phyloP scores from a whole-genome alignment of 2,797 vertebrate species.

The Cossypha niveicapilla region DNA sequence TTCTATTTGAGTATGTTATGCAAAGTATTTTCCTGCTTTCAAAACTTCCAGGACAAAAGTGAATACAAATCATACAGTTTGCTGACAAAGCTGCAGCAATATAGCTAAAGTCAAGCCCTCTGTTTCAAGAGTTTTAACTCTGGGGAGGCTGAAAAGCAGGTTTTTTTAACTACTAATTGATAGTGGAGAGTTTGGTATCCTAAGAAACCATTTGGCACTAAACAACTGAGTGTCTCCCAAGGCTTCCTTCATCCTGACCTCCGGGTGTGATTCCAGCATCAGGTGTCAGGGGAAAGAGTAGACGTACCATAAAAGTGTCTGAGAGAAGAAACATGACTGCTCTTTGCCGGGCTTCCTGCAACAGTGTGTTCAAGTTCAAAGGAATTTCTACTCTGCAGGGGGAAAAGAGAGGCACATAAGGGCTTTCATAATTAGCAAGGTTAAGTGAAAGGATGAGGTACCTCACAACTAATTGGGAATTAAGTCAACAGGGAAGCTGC shows the following conservation, averaged over 20 bases:
- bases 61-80: neutral
- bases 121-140: neutral
- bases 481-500: neutral
- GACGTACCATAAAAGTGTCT: neutral
- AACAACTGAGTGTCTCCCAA: neutral
- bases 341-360: neutral
- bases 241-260: neutral
- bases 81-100: neutral
- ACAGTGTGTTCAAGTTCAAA: neutral
- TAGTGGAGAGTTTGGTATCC: neutral
- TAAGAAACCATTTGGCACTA: neutral
- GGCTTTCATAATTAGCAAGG: neutral
- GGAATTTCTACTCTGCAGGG: neutral
- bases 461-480: neutral
- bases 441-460: neutral
- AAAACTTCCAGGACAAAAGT: neutral
- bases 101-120: neutral
- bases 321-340: neutral
- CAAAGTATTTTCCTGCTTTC: neutral
- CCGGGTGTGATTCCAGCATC: neutral
- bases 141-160: neutral
- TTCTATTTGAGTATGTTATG: neutral
- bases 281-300: neutral
- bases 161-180: neutral
- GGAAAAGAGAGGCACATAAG: rapidly evolving